Percentiles rank a stretch among this genome's conserved stretches.
Conservation (phyloP, 2,113 vertebrate genomes). For the Prunella himalayana region DNA sequence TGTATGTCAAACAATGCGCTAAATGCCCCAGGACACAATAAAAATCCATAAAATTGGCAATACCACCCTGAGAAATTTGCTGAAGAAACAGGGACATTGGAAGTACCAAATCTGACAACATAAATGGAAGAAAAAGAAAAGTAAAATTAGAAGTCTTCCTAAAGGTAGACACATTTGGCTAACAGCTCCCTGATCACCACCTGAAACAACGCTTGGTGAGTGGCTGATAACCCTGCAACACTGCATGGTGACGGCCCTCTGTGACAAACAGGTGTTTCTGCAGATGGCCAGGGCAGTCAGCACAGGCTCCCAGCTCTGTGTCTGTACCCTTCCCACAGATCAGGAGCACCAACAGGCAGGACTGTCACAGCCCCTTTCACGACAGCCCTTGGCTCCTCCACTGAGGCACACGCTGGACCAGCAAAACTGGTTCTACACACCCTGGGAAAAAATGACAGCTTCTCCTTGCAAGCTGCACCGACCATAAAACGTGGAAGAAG, state of each 20-base stretch:
- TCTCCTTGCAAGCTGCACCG: slow-evolving; percentile 36
- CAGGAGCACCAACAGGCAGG: neutral
- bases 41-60: neutral
- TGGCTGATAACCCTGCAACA: neutral
- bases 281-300: neutral
- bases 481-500: slow-evolving; percentile 59
- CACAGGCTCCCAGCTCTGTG: neutral
- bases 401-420: neutral
- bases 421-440: slow-evolving; percentile 77
- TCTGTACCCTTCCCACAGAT: slow-evolving; percentile 6
- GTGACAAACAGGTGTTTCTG: neutral
- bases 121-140: neutral
- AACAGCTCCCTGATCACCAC: neutral
- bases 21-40: neutral
- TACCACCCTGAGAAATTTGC: neutral
- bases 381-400: neutral
- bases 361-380: neutral
- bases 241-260: rapidly evolving
- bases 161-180: neutral
- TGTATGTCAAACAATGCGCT: neutral
- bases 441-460: slow-evolving; percentile 71
- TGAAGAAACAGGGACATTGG: neutral
- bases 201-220: neutral
- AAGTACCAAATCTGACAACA: rapidly evolving
- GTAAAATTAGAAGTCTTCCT: neutral